phyloP scores from a whole-genome alignment of 2,797 vertebrate species.

The Pseudochromis fuscus region DNA sequence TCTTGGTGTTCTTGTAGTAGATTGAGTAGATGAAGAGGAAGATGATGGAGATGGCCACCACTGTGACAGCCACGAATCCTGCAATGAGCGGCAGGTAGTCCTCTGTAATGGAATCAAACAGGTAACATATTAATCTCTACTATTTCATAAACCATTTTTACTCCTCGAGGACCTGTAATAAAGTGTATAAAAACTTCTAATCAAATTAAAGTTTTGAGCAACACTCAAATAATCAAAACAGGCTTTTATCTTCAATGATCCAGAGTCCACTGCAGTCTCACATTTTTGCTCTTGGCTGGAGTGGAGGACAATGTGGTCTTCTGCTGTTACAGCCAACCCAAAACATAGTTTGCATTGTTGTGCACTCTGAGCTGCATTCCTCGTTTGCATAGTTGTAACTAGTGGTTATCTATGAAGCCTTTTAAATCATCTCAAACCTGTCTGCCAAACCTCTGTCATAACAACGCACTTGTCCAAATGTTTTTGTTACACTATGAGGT shows the following conservation, averaged over 20 bases:
- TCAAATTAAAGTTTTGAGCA: no score
- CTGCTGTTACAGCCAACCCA: neutral
- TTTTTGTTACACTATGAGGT: neutral
- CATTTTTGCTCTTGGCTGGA: no score
- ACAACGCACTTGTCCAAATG: no score
- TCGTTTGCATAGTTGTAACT: neutral
- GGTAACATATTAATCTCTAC: conserved; percentile 7
- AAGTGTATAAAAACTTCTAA: no score
- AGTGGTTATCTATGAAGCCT: no score
- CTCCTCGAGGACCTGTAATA: no score
- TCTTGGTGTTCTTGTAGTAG: conserved; percentile 89
- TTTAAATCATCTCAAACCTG: no score
- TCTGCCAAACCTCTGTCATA: neutral
- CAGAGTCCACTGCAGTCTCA: no score
- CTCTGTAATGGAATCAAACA: conserved; percentile 76
- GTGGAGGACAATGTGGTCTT: no score
- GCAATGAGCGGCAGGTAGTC: conserved; percentile 87
- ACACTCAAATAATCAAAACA: no score
- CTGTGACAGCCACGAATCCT: conserved; percentile 83
- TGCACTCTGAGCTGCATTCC: neutral
- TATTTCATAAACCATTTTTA: no score
- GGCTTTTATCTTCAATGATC: no score
- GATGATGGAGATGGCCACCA: conserved; percentile 77
- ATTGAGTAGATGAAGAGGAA: conserved; percentile 85
- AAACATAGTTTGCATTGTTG: neutral